Evolutionary conservation across 2,888 invertebrate genomes (phyloP), one percentile per base, ranked within the genome.

Genomic region (Lottia gigantea): DNA sequence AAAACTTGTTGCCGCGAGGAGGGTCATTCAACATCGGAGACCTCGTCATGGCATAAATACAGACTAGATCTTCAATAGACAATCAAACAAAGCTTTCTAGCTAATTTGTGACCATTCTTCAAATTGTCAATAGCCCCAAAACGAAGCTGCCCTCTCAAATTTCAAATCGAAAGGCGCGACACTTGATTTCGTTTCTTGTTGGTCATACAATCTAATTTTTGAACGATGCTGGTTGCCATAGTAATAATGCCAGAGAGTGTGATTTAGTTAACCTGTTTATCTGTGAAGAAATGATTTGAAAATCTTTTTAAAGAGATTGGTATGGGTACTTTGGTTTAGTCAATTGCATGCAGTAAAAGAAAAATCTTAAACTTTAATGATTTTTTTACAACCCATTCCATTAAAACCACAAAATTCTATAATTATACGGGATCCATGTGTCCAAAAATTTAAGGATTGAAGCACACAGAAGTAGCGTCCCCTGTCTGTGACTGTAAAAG

Each of bases 191-290:
- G 66, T 66, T 64, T 72, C 68, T 68, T 68, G 68, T 67, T 66
- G 71, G 67, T 40, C 71, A 68, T 71, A 69, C 72, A 72, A 74
- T 74, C 67, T 71, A 62, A 74, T 74, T 74, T 72, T 46, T 66
- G 64, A 62, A 67, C 70, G 67, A 68, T 68, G 64, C 66, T 61
- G 61, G 74, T 74, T 74, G 55, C 74, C 69, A 62, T 46, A 71
- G 72, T 49, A 65, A 74, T 72, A 14, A n/a, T 25, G 71, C 66
- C 70, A 66, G 65, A 62, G 70, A 68, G 67, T 49, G 70, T 74
- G 72, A 74, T 74, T 72, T 61, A 46, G 68, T 74, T 74, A 74
- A 64, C 46, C 61, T 23, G 61, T 46, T 19, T 23, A 12, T 11
- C 55, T 19, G 23, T 23, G 19, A 11, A 55, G 19, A 19, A 55